phyloP scores from a whole-genome alignment of 2,797 vertebrate genomes.

The Premnoplex brunnescens region DNA sequence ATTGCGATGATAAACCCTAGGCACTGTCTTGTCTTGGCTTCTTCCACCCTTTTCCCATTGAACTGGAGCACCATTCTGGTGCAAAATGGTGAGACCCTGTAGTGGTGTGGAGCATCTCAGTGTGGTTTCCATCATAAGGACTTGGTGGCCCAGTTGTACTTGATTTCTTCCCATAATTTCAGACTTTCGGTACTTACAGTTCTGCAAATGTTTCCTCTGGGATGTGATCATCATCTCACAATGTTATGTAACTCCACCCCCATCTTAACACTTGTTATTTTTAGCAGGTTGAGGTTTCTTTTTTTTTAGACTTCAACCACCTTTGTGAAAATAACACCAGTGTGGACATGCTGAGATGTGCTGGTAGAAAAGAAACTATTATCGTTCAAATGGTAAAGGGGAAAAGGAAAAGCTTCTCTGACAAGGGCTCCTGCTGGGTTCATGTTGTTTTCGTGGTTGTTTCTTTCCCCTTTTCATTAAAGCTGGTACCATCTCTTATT shows the following conservation, averaged over 20 bases:
- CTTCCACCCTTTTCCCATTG: background rate
- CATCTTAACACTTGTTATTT: background rate
- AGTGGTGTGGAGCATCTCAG: background rate
- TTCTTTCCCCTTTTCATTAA: background rate
- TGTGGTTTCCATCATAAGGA: background rate
- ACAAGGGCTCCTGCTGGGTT: background rate
- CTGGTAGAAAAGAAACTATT: background rate
- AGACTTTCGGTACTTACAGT: background rate
- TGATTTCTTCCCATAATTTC: background rate
- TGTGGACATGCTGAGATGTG: background rate
- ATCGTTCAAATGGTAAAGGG: background rate
- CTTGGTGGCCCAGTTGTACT: background rate
- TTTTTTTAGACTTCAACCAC: background rate
- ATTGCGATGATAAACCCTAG: background rate
- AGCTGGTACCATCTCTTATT: background rate
- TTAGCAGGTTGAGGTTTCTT: background rate
- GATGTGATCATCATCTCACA: background rate
- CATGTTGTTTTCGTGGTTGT: background rate
- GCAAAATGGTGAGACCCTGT: rapidly evolving
- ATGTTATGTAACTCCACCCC: background rate
- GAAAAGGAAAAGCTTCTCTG: background rate
- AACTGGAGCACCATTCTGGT: background rate
- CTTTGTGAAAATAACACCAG: background rate
- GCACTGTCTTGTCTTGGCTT: background rate
- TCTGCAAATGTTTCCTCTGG: background rate